Evolutionary conservation across 2,888 invertebrate genomes (phyloP).

Genomic region (Sphaerophoria taeniata): DNA sequence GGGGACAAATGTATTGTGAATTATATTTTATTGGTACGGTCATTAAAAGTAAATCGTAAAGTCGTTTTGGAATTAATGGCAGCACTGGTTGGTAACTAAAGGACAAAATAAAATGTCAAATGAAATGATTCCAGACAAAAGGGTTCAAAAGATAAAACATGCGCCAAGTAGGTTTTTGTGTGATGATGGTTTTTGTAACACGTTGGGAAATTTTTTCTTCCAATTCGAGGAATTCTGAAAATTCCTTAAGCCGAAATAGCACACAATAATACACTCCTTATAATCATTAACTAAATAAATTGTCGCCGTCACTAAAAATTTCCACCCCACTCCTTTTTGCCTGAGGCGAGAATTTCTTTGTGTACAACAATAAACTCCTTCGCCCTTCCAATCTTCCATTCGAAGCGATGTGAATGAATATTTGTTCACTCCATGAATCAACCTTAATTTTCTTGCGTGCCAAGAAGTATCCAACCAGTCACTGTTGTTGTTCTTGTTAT

Average conservation of each 20-base stretch:
- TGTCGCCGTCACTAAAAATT: constrained; percentile 24
- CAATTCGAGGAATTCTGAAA: background rate
- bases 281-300: constrained; percentile 34
- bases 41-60: constrained; percentile 18
- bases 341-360: background rate
- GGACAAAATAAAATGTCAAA: too few species aligned
- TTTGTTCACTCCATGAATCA: constrained; percentile 29
- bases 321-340: constrained; percentile 14
- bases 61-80: too few species aligned
- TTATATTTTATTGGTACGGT: constrained; percentile 21
- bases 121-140: background rate
- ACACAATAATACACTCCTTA: constrained; percentile 29
- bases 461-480: background rate
- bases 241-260: constrained; percentile 6
- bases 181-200: too few species aligned
- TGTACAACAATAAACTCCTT: background rate
- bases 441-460: constrained; percentile 25
- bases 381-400: too few species aligned
- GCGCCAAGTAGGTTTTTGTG: too few species aligned
- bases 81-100: background rate
- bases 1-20: background rate
- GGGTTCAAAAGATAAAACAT: too few species aligned
- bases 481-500: background rate
- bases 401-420: background rate
- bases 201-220: background rate